These are phyloP conservation scores for Hydropotes inermis DNA, from an alignment of 2,113 vertebrate genomes.

Conservation along the genomic window DNA sequence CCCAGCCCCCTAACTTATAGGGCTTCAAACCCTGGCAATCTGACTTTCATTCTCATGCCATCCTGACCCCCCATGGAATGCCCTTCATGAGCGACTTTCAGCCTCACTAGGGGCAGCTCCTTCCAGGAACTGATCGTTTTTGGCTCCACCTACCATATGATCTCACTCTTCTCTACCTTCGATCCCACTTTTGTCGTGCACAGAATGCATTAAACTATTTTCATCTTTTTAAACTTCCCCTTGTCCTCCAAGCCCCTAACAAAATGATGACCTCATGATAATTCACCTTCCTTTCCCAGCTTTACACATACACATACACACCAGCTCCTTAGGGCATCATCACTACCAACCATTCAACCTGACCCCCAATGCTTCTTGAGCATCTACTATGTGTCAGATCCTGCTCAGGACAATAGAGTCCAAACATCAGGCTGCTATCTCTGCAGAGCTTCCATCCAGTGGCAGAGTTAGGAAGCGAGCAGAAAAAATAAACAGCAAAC, in stretches of 20 bases:
- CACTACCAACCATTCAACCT: not conserved
- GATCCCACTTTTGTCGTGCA: not conserved
- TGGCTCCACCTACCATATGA: not conserved
- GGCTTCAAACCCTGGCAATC: not conserved
- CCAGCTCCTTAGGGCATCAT: not conserved
- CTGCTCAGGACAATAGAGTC: not conserved
- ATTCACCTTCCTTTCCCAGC: not conserved
- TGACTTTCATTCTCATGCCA: not conserved
- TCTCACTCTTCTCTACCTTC: not conserved
- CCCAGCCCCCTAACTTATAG: accelerated
- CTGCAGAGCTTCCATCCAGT: not conserved
- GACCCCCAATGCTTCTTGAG: not conserved
- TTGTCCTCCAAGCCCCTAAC: not conserved
- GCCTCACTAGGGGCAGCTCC: too few species aligned
- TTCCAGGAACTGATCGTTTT: not conserved
- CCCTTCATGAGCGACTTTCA: accelerated
- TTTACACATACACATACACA: not conserved
- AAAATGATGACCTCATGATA: not conserved
- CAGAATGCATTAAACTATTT: not conserved
- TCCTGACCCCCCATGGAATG: too few species aligned
- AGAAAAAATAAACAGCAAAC: not conserved
- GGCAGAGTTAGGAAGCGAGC: not conserved
- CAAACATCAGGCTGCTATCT: not conserved
- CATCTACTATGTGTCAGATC: not conserved
- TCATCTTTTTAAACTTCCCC: not conserved